Conservation (phyloP, 2,113 vertebrate genomes). For the Mastomys natalensis region DNA sequence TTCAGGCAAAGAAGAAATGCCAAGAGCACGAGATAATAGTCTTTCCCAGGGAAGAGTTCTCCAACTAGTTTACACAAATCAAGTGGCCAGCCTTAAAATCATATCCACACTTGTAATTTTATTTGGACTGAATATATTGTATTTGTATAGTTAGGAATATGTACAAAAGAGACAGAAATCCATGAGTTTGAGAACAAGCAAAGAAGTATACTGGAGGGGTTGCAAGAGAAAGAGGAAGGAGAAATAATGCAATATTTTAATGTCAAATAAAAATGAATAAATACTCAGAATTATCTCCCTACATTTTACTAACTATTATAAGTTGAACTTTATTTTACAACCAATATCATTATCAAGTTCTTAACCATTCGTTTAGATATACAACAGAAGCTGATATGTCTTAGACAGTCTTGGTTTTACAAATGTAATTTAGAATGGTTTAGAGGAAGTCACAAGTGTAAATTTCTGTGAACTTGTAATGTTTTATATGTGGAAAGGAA, state of each 20-base stretch:
- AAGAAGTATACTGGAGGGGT: not conserved
- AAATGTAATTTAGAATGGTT: not conserved
- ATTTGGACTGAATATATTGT: not conserved
- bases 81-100: not conserved
- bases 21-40: too few relatives aligned
- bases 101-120: not conserved
- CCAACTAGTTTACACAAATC: not conserved
- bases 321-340: constrained; percentile 54
- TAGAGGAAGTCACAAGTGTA: not conserved
- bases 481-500: not conserved
- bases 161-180: not conserved
- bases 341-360: not conserved
- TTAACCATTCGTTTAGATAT: constrained; percentile 12
- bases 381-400: not conserved
- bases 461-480: not conserved
- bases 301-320: constrained; percentile 42
- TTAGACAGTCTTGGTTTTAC: not conserved
- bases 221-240: not conserved
- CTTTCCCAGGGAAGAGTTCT: not conserved
- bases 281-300: not conserved
- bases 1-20: not conserved
- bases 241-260: not conserved
- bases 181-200: not conserved
- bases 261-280: not conserved
- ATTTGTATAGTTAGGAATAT: not conserved